Conservation (phyloP, 2,113 vertebrate species). For the Camelus dromedarius region DNA sequence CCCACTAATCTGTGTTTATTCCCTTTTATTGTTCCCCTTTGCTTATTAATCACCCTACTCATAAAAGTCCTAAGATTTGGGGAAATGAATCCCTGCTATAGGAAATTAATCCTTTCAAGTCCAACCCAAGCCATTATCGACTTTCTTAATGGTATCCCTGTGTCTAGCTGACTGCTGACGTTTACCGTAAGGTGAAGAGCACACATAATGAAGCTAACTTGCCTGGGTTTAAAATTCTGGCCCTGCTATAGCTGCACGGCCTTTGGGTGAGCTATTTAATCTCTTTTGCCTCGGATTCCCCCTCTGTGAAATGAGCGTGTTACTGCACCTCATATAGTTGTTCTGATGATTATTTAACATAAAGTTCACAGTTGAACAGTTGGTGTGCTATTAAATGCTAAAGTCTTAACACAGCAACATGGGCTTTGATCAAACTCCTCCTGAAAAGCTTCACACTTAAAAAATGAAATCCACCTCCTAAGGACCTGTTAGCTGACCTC, state of each 20-base stretch:
- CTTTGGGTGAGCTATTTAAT: background rate
- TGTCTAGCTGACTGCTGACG: background rate
- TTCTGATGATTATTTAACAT: background rate
- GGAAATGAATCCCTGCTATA: background rate
- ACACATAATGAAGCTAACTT: background rate
- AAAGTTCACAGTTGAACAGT: background rate
- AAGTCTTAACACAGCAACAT: background rate
- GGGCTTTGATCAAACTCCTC: background rate
- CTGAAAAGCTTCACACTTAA: background rate
- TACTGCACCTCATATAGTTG: background rate
- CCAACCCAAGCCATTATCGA: background rate
- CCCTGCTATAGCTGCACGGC: background rate
- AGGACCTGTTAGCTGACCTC: background rate
- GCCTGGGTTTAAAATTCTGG: background rate
- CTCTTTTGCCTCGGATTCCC: background rate
- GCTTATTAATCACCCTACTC: background rate
- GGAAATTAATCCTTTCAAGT: background rate
- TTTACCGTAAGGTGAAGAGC: background rate
- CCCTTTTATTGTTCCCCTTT: background rate
- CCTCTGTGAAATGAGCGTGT: background rate
- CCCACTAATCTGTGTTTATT: background rate
- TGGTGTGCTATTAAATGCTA: background rate
- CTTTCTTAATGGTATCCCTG: background rate
- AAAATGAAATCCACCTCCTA: background rate
- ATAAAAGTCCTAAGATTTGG: background rate